Base-by-base conservation (phyloP, 2,797 vertebrate species). In the Gallinago nigripennis region DNA sequence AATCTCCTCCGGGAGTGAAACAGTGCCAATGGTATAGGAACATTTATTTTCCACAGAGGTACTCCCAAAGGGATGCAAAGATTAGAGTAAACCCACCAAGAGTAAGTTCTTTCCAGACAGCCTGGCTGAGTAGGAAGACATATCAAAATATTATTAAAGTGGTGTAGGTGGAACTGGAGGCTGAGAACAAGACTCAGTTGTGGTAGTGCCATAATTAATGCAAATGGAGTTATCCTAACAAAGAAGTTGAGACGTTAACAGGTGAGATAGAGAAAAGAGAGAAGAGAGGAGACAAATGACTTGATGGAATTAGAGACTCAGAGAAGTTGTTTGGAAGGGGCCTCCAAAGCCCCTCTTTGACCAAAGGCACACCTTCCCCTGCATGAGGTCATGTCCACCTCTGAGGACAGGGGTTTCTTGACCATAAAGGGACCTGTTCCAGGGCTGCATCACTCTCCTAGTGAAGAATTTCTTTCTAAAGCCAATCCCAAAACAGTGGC, bases 1-100 rank as follows among this genome's bases (percentile, higher is more conserved):
- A 94, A 28, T 68, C 96, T 97, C 98, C 97, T 91, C 46, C 3
- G 82, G 98, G 98, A 97, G 87, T 2, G 43, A 64, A 85, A 46
- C 33, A 4, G 61, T 64, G 92, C 70, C 84, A 69, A 7, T 7
- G 51, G 57, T 5, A 41, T 81, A 91, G 91, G 35, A 54, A 77
- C 9, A 7, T 30, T 84, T 20, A 9, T 72, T 92, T 96, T 92
- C 88, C 71, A 73, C 21, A 5, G 70, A 39, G 86, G 65, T 53
- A 76, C 95, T 93, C 91, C 91, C 93, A 2, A 35, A 90, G 75
- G 87, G 54, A 33, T 30, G 73, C 51, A 45, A 88, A 82, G 82
- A 91, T 90, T 54, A 83, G 65, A 87, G 77, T n/a, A 12, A 91
- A 95, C 75, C 2, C 64, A 81, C 21, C 64, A 13, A 46, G 73